These are phyloP conservation scores for Pterostichus niger DNA, from an alignment of 2,888 invertebrate species.

Conservation along the genomic window DNA sequence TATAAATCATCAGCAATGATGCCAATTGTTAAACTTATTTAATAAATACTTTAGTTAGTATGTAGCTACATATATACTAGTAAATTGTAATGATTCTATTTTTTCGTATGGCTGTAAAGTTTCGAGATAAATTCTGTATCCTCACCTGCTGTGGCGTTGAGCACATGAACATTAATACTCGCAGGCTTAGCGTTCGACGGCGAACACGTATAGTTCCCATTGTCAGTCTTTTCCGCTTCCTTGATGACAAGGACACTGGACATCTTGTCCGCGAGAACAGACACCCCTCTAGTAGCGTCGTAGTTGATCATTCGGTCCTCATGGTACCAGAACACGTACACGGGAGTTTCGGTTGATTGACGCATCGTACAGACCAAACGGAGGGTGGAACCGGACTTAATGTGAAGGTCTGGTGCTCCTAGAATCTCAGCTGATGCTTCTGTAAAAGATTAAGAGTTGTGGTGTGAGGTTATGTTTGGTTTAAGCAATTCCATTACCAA, in stretches of 20 bases:
- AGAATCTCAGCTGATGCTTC: slow-evolving; percentile 81
- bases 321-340: slow-evolving; percentile 83
- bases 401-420: slow-evolving; percentile 81
- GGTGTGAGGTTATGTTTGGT: no score
- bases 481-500: no score
- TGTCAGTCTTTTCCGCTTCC: slow-evolving; percentile 81
- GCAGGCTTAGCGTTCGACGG: slow-evolving; percentile 84
- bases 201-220: slow-evolving; percentile 86
- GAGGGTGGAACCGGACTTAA: slow-evolving; percentile 81
- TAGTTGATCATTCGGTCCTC: slow-evolving; percentile 83
- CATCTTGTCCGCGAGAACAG: slow-evolving; percentile 79
- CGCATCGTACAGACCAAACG: slow-evolving; percentile 80
- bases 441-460: slow-evolving; percentile 72
- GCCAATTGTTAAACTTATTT: no score
- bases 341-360: slow-evolving; percentile 80
- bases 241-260: slow-evolving; percentile 85
- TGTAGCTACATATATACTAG: no score
- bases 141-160: slow-evolving; percentile 81
- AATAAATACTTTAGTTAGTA: no score
- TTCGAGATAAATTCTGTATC: neutral
- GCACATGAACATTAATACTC: slow-evolving; percentile 84
- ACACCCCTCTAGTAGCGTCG: slow-evolving; percentile 79
- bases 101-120: no score
- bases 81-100: no score
- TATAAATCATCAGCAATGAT: no score